Evolutionary conservation across 2,888 invertebrate species (phyloP), one percentile per base, ranked within the genome.

Genomic region (Micropterix aruncella): DNA sequence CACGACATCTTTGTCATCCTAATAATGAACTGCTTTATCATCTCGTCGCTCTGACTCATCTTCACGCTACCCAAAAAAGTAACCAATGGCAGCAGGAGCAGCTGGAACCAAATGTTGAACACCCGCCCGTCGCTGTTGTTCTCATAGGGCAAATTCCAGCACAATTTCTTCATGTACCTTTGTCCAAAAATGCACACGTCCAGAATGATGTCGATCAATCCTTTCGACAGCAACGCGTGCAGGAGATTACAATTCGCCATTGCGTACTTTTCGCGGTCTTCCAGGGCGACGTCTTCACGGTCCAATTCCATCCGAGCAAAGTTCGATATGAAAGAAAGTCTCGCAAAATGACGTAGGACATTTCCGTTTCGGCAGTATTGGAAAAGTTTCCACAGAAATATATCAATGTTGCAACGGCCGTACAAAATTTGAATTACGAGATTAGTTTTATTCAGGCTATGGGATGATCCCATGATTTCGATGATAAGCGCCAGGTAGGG

Each of bases 1-100:
- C 78, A 79, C 1, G 79, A 70, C 12, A 75, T 66, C 42, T 76
- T 72, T 45, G 83, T 65, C 1, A 83, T 52, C 54, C 79, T 80
- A 46, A 68, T 62, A 19, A 75, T 55, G 52, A 75, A 84, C 44
- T 74, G 67, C 43, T 79, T 74, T 14, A 80, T 68, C 14, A 73
- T 60, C 40, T 27, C 27, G 12, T 27, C 12, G 15, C 27, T 45
- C 16, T 47, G 37, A 16, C 40, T 38, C 4, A 45, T 19, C 19
- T 43, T 45, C 37, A 73, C 59, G 36, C 71, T 62, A 36, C 64
- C 59, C 19, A 78, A 57, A 19, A 81, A 56, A 0, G 87, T 86
- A 39, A 82, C 59, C 12, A 84, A 60, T 56, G 80, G 74, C 49
- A 79, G 66, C 42, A 74, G 65, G 16, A 80, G 57, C 50, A 81